Base-by-base conservation (phyloP, 2,797 vertebrate genomes). In the Apogon hyalosoma region DNA sequence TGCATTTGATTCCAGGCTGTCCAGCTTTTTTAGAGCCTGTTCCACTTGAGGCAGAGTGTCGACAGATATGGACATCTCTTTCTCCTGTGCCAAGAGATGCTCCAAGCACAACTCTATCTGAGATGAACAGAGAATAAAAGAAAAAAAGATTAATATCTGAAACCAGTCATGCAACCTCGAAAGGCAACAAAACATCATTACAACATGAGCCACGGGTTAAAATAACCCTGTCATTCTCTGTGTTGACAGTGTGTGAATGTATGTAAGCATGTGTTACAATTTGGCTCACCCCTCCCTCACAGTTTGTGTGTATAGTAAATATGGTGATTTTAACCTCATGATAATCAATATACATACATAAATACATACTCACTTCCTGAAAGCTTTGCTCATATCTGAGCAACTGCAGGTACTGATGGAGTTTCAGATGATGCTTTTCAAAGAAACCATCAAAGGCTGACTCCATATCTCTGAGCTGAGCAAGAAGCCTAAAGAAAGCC, bases 371-470 rank as follows among this genome's bases (percentile, higher is more conserved):
- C 81, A 98, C 97, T 95, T 98, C 95, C 80, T 96, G 92, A 82
- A 98, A 99, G 89, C 95, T 94, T 72, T 96, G 93, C 82, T 99
- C 97, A 77, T 97, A 99, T 90, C 94, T 94, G 86, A 96, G 95
- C 14, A 99, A 74, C 47, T 99, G 96, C 63, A 98, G 87, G 84
- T 97, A 98, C 65, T 99, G 98, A 55, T 98, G 94, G 85, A 98
- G 95, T 92, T 99, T 99, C 43, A 97, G 90, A 75, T 97, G 96
- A 66, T 99, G 96, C 73, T 99, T 98, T 82, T 99, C 98, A 91
- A 98, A 99, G 93, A 98, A 99, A 76, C 96, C 98, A 48, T 99
- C 98, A 72, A 99, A 99, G 64, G 98, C 98, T 0, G 86, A 95
- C 90, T 99, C 98, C 97, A 98, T 99, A 79, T 99, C 97, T 69